Evolutionary conservation across 2,113 vertebrate species (phyloP), one percentile per base, ranked within the genome.

Genomic region (Syngnathus floridae): DNA sequence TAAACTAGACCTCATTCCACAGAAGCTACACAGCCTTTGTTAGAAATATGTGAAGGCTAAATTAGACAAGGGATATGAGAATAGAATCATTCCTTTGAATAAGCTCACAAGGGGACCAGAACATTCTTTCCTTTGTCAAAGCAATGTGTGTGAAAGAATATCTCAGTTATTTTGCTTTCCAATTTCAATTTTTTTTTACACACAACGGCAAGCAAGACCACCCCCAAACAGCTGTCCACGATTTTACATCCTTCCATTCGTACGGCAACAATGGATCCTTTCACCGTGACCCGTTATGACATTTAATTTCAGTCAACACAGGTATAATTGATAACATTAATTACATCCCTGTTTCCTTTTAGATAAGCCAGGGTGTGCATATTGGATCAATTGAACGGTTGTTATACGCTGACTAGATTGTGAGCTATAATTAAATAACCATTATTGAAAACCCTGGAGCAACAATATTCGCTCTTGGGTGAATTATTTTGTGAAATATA

Each of bases 251-350:
- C 19, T 37, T 40, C 57, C 57, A n/a, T 37, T 37, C 19, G 31
- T 37, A 9, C 37, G 57, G 7, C 36, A 10, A 40, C 57, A 60
- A 60, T 60, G 37, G 37, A 37, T 5, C 57, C 19, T 60, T 40
- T 41, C 37, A 19, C 37, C n/a, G 5, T 40, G 37, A 19, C 19
- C 26, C 5, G n/a, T 40, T 60, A 40, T 21, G 57, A 60, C 37
- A 60, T 60, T 60, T 60, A 9, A 60, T 60, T 60, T 7, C 14
- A 40, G 37, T 60, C 57, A 60, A 21, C 37, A 40, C 37, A 41
- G 57, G 10, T 14, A 21, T n/a, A 21, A 41, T 40, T 60, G 37
- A 60, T 60, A 40, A 60, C 37, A 40, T n/a, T 60, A 60, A 60
- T 60, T 40, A 60, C 11, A 36, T 17, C 35, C 55, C 19, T n/a